Evolutionary conservation across 2,113 vertebrate genomes (phyloP), one percentile per base, ranked within the genome.

Genomic region (Cyprinus carpio): DNA sequence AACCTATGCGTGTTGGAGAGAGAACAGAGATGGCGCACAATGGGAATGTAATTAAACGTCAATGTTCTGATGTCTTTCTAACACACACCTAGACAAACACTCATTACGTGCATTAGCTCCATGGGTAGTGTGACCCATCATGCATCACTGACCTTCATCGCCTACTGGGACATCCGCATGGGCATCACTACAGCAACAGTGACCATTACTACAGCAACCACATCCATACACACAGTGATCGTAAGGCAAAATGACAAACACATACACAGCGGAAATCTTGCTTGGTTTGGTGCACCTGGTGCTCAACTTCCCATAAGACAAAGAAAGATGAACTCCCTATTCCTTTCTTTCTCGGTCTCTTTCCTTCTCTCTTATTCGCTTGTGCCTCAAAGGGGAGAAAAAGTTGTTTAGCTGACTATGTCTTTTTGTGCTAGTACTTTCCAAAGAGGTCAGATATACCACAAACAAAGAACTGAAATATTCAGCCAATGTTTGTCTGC

Each of bases 91-190:
- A 83, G 31, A 43, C 75, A 71, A 54, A 80, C 75, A 80, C 31
- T 80, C 85, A 86, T 85, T 80, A 85, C 13, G 49, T 54, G 40
- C 46, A 49, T 76, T 81, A 76, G 34, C 77, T 75, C 76, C 49
- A 64, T 81, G 76, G 72, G 77, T 54, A 67, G 60, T 84, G 74
- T 75, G 79, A 72, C 86, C 82, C 86, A 81, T 84, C 76, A 84
- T 29, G 77, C 83, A 51, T 85, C 83, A 76, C 58, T 67, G 43
- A 74, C 31, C 58, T 87, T 60, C 29, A 25, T 81, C 69, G 12
- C 64, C 76, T 37, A 58, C 49, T 40, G 81, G 67, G 81, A 83
- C 13, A 72, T 43, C 27, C 43, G 13, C 67, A 84, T 56, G 86
- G 75, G 86, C 27, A 87, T 84, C 82, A 25, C 81, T 83, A 62